Base-by-base conservation (phyloP, 2,113 vertebrate species). In the Myanophis thanlyinensis region DNA sequence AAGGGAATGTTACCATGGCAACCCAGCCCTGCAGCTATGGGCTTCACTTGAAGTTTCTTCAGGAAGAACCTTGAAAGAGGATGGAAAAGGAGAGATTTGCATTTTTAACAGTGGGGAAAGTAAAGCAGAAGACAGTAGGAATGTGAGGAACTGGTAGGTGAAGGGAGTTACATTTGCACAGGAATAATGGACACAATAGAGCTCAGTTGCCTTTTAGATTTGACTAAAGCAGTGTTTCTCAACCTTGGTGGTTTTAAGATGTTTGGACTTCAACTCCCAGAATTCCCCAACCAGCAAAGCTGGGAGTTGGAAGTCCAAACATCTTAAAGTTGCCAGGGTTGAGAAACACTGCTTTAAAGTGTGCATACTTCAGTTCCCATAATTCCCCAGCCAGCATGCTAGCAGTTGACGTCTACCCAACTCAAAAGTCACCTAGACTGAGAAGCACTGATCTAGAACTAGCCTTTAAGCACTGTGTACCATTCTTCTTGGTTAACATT, bases 21-120 rank as follows among this genome's bases (percentile, higher is more conserved):
- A 98, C 98, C 96, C 92, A 97, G 98, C 97, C 97, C 95, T 97
- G 95, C 97, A 95, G 95, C 96, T 95, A 97, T 97, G 97, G 97
- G 97, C 96, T 97, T 97, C 97, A 94, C 95, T 97, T 94, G 95
- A 84, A 67, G 92, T 93, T 97, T 98, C 97, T 96, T 97, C 98
- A 92, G 96, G 96, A 97, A 95, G 97, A 95, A 99, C 98, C 99
- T 99, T 98, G 96, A 97, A 97, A 98, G 96, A 97, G 98, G 98
- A 98, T 97, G 97, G 98, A 97, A 98, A 98, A 98, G 97, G 94
- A 97, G 91, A 97, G 53, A 92, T 97, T 96, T 96, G 96, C 93
- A 95, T 95, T 93, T 94, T 95, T 95, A 95, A 94, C 1, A 52
- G 44, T 18, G 35, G 10, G 88, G 1, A 23, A 59, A 67, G 52